Base-by-base conservation (phyloP, 37 sponge, comb jelly and placozoan genomes). In the Oopsacas minuta region DNA sequence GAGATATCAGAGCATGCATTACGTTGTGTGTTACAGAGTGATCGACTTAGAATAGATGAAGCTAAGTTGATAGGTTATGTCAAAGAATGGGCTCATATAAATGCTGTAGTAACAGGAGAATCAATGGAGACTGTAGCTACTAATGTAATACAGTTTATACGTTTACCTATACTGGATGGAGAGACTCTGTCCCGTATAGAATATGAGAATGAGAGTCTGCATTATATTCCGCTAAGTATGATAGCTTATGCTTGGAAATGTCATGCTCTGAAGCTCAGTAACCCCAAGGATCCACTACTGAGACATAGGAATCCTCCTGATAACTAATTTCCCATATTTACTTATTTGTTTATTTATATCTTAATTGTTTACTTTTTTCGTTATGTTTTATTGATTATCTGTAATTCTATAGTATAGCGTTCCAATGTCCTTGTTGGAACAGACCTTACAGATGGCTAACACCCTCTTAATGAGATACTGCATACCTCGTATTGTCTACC, bases 181-280 rank as follows among this genome's bases (percentile, higher is more conserved):
- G 94, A 93, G 37, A 88, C 86, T 36, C 94, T 97, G 37, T 89
- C 83, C 34, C 51, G 87, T 37, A 84, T 94, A 8, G 99, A 94
- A 25, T 83, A 89, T 38, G 95, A 97, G 53, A 97, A 97, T 83
- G 85, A 89, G 25, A 88, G 86, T 39, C 91, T 91, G 46, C 75
- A 86, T 36, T 95, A 86, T 87, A 93, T 97, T 23, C 99, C 99
- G 23, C 93, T 97, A 37, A 91, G 97, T 89, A 61, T 61, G 52
- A 94, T 97, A 81, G 86, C 95, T n/a, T 83, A 92, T 39, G 95
- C 98, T 23, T 97, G 98, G 98, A 92, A 91, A 83, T 97, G 90
- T 52, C 98, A 97, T 86, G 98, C 98, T 15, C 89, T 94, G 23
- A 88, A 91, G 86, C 39, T 90, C 37, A 86, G 84, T 36, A 88